These are phyloP conservation scores for Sinocyclocheilus rhinocerous DNA, from an alignment of 2,113 vertebrate genomes.

Conservation along the genomic window DNA sequence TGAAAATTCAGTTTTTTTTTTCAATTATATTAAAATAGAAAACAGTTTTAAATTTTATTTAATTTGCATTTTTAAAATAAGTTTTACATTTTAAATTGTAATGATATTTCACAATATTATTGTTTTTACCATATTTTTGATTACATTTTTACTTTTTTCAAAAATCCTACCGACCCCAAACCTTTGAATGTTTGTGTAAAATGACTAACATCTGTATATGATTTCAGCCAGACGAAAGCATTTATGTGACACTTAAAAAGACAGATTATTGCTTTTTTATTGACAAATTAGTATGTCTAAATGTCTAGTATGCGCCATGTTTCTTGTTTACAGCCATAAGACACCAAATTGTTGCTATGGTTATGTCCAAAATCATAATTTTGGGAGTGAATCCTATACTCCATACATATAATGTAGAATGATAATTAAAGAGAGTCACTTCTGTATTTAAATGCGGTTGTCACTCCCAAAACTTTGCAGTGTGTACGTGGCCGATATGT, in stretches of 20 bases:
- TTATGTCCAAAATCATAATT: constrained; percentile 10
- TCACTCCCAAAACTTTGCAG: constrained; percentile 1
- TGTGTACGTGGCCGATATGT: neutral
- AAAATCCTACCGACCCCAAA: neutral
- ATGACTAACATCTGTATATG: neutral
- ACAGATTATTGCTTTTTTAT: neutral
- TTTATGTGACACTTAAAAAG: neutral
- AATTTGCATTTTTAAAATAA: too few species aligned
- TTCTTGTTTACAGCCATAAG: neutral
- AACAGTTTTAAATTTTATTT: neutral
- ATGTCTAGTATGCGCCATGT: too few species aligned
- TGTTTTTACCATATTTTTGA: neutral
- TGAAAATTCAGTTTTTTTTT: neutral
- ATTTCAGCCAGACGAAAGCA: neutral
- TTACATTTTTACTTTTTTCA: too few species aligned
- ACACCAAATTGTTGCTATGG: neutral
- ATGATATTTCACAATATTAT: neutral
- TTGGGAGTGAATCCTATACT: constrained; percentile 3
- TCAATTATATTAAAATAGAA: too few species aligned
- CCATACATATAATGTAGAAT: neutral
- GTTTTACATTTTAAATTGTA: neutral
- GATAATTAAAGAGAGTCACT: constrained; percentile 2
- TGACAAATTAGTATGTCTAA: neutral
- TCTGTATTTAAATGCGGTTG: constrained; percentile 12
- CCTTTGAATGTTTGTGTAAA: neutral